Base-by-base conservation (phyloP, 1,140 invertebrate species). In the Limonius californicus region DNA sequence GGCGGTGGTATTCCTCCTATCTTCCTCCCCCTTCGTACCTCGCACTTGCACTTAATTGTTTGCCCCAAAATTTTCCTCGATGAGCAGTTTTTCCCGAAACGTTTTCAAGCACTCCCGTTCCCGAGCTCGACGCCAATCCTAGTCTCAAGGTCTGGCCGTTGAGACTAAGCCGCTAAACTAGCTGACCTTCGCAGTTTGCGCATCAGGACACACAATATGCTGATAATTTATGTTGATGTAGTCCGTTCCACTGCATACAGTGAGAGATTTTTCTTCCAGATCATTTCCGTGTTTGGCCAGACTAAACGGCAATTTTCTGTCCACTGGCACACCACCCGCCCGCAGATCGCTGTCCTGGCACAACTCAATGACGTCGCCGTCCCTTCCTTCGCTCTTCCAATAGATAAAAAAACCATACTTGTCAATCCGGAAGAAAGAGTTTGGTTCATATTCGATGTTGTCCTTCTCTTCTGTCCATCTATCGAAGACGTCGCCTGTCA, bases 381-480 rank as follows among this genome's bases (percentile, higher is more conserved):
- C 95, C 83, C 87, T 87, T 63, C 91, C 91, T 67, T 98, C 95
- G 75, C 94, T 96, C 78, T 98, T 97, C 97, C 96, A 99, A 76
- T 96, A 97, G 65, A 99, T 93, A 80, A 98, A 99, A 82, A 99
- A 99, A 45, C 96, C 97, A 82, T 94, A 96, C 77, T 98, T 94
- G 77, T 99, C 97, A 18, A 99, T 95, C 81, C 93, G 93, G 76
- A 99, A 95, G 58, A 87, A 76, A 70, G 94, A 96, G 73, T 89
- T 89, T 55, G 89, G 81, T 77, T 99, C 97, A 35, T 92, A 83
- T 65, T 94, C 90, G 12, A 86, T 87, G 71, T 91, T 92, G 78
- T 96, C 94, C 77, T 94, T 94, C 73, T 96, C 93, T 79, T 99
- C 97, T 59, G 94, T 93, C 94, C 96, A 99, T 66, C 95, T 84